Evolutionary conservation across 2,113 vertebrate species (phyloP), one percentile per base, ranked within the genome.

Genomic region (Chamaetylas fuelleborni): DNA sequence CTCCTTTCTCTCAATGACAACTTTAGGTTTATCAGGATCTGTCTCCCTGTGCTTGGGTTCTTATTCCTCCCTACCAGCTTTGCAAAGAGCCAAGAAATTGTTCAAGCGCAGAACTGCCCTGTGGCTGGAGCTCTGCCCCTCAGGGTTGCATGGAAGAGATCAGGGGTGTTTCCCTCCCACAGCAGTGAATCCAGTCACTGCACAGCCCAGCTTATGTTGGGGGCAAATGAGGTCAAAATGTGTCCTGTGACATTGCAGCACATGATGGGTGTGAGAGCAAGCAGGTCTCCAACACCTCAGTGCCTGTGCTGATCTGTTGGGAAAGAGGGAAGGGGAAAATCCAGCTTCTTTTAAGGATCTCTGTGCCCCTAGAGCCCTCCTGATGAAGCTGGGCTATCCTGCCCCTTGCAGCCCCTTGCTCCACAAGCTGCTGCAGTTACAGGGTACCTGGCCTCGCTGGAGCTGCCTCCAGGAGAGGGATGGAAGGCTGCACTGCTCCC

Each of bases 1-100:
- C 60, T 92, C 71, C 54, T 26, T 98, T 97, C 85, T 90, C 87
- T 88, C 61, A 96, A 67, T 62, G 93, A 86, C 95, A 94, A n/a
- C 33, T 91, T 91, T 24, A 8, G 33, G 3, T 65, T 87, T 82
- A 53, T 5, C 17, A 40, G 29, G 25, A 6, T 65, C 66, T 92
- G 54, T 29, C 79, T 90, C 71, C 71, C 94, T 92, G 76, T 17
- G 1, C 51, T 83, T 19, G 50, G 34, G 34, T 45, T 45, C 77
- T 87, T 33, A 26, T 14, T 64, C 82, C 67, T 95, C 50, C 1
- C 92, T 77, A 29, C 58, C 86, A 28, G 38, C 64, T 80, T 57
- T 83, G 29, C 94, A 81, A 66, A 77, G 57, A 66, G 11, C 61
- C 61, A 20, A 25, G 66, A 69, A 47, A 45, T 36, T 6, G 24